These are phyloP conservation scores for Neodiprion lecontei DNA, from an alignment of 1,140 invertebrate genomes.

Conservation along the genomic window DNA sequence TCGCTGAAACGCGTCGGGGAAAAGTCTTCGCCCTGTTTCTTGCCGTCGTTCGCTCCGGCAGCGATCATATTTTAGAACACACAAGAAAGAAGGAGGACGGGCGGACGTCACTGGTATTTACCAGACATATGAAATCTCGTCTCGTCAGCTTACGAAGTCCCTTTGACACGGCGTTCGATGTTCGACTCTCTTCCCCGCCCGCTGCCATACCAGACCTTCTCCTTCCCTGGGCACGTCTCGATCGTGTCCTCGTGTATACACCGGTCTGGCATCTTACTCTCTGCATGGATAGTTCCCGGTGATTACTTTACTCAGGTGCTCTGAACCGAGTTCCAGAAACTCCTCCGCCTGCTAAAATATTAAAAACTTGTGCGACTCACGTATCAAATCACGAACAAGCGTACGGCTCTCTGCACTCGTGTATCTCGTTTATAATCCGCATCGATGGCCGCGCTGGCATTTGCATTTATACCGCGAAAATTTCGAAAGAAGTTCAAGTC, in stretches of 20 bases:
- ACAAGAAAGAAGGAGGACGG: background rate
- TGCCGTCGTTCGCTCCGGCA: background rate
- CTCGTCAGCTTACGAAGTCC: background rate
- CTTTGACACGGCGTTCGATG: constrained; percentile 1
- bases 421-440: background rate
- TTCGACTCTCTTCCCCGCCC: background rate
- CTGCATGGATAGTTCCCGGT: background rate
- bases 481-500: no score
- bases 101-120: background rate
- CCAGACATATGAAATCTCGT: background rate
- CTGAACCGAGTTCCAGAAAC: background rate
- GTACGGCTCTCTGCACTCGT: background rate
- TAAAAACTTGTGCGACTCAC: background rate
- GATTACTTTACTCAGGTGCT: background rate
- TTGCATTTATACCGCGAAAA: no score
- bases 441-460: no score
- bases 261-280: background rate
- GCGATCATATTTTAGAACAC: constrained; percentile 7
- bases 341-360: background rate
- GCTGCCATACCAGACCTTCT: background rate
- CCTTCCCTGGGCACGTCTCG: background rate
- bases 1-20: constrained; percentile 3
- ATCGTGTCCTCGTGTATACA: background rate
- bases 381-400: background rate
- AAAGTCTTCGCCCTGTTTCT: background rate